These are phyloP conservation scores for Sebastes wilsoni DNA, from an alignment of 2,797 vertebrate genomes.

Conservation along the genomic window DNA sequence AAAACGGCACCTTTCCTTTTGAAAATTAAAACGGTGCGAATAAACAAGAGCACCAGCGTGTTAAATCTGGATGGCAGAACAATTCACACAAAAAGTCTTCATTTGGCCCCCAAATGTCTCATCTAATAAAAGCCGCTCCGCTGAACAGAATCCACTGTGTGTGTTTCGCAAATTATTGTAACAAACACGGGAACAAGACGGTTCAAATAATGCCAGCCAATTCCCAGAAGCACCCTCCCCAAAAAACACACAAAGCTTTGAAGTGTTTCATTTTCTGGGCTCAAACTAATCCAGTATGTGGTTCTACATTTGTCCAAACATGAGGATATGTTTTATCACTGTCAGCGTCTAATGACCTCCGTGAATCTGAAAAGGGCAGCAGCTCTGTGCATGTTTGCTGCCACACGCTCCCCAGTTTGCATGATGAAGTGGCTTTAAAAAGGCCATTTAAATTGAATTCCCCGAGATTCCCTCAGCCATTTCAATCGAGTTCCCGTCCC, in stretches of 20 bases:
- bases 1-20: neutral
- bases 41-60: constrained; percentile 26
- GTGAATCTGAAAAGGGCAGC: constrained; percentile 48
- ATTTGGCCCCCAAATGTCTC: constrained; percentile 17
- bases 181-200: constrained; percentile 6
- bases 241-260: neutral
- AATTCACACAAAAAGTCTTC: constrained; percentile 40
- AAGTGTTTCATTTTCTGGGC: constrained; percentile 26
- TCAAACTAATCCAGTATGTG: constrained; percentile 23
- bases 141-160: neutral
- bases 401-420: constrained; percentile 28
- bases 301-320: constrained; percentile 16
- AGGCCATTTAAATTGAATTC: constrained; percentile 34
- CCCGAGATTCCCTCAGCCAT: neutral
- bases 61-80: constrained; percentile 29
- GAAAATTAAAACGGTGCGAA: constrained; percentile 27
- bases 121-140: constrained; percentile 29
- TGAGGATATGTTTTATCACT: constrained; percentile 35
- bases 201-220: neutral
- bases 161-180: constrained; percentile 22
- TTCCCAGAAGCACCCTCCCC: neutral
- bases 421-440: constrained; percentile 51
- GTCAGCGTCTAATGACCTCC: constrained; percentile 50
- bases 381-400: constrained; percentile 20
- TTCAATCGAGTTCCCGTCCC: constrained; percentile 31